These are phyloP conservation scores for Leptatherina wallacei DNA, from an alignment of 2,797 vertebrate genomes.

Conservation along the genomic window DNA sequence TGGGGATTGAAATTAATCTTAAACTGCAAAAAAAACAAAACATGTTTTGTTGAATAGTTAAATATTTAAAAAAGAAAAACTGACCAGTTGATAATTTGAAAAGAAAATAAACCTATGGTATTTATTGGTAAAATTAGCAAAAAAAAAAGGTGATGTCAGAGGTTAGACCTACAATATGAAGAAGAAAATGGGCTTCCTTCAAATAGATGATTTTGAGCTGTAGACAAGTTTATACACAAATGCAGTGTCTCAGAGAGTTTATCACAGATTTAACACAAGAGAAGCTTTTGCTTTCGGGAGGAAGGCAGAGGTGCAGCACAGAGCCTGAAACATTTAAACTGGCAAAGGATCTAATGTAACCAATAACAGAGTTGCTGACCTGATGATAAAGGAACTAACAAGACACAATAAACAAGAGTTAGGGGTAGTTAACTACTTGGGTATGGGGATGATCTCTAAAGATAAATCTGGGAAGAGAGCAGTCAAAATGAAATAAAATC, in stretches of 20 bases:
- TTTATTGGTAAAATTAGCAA: slow-evolving; percentile 9
- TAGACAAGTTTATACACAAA: neutral
- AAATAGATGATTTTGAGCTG: neutral
- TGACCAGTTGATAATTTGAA: neutral
- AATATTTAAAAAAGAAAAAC: neutral
- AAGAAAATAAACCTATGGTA: neutral
- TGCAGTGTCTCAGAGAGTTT: neutral
- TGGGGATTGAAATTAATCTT: slow-evolving; percentile 14
- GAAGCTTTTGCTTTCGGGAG: slow-evolving; percentile 12
- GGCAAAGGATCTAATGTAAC: slow-evolving; percentile 36
- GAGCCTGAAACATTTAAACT: slow-evolving; percentile 31
- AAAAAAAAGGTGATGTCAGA: slow-evolving; percentile 16
- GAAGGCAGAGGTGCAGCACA: slow-evolving; percentile 11
- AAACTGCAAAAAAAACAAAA: neutral
- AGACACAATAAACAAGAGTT: slow-evolving; percentile 46
- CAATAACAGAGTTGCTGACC: slow-evolving; percentile 39
- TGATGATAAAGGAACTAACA: slow-evolving; percentile 43
- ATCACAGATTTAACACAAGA: slow-evolving; percentile 3
- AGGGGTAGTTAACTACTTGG: slow-evolving; percentile 39
- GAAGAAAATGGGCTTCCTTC: slow-evolving; percentile 15
- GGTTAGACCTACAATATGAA: slow-evolving; percentile 14
- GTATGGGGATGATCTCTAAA: slow-evolving; percentile 38
- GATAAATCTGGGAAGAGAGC: slow-evolving; percentile 32
- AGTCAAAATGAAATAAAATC: slow-evolving; percentile 25
- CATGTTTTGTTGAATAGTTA: neutral